Evolutionary conservation across 2,888 invertebrate genomes (phyloP).

Genomic region (Hartigia nigra): DNA sequence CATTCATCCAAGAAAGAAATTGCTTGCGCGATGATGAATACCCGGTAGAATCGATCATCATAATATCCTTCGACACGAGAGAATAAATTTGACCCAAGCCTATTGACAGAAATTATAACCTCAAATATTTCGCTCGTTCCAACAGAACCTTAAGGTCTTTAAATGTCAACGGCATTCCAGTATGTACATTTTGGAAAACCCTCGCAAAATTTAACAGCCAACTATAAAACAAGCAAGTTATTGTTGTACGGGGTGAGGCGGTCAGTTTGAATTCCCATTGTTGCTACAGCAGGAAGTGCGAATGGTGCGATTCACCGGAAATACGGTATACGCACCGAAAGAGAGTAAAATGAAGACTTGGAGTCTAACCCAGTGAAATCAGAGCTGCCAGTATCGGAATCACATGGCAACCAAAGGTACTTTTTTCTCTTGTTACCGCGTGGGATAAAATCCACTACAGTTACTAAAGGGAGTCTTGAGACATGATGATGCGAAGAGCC

Average conservation of each 20-base stretch:
- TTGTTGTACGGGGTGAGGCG: background rate
- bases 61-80: background rate
- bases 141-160: background rate
- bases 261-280: slow-evolving; percentile 26
- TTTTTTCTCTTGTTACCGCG: background rate
- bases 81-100: background rate
- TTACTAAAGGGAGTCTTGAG: background rate
- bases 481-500: background rate
- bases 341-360: slow-evolving; percentile 7
- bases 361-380: background rate
- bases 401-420: background rate
- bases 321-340: slow-evolving; percentile 24
- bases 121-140: too few species aligned
- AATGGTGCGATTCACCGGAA: slow-evolving; percentile 21
- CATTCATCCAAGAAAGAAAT: background rate
- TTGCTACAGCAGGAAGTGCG: slow-evolving; percentile 23
- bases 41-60: background rate
- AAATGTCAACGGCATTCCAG: background rate
- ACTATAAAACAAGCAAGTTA: background rate
- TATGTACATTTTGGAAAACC: background rate
- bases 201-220: background rate
- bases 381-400: background rate
- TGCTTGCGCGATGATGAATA: background rate
- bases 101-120: background rate
- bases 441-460: background rate